phyloP scores from a whole-genome alignment of 2,888 invertebrate genomes.

The Oscheius sp. region DNA sequence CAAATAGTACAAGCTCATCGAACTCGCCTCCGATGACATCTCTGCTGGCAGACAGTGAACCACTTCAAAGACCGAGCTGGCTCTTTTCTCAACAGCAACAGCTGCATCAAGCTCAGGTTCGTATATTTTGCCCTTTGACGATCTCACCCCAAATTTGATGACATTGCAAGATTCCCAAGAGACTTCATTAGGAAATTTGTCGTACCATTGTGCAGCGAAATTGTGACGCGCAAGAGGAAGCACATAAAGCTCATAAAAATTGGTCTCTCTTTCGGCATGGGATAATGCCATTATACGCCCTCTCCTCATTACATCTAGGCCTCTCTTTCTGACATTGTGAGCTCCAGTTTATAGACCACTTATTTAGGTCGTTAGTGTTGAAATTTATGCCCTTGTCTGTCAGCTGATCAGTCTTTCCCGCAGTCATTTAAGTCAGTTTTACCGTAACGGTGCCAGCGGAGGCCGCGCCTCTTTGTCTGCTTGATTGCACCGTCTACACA shows the following conservation, averaged over 20 bases:
- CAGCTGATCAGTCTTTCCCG: constrained; percentile 27
- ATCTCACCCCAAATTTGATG: constrained; percentile 23
- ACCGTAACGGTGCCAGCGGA: constrained; percentile 12
- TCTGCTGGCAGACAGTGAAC: constrained; percentile 3
- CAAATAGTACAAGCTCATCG: constrained; percentile 15
- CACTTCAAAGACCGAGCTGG: constrained; percentile 19
- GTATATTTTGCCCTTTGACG: constrained; percentile 13
- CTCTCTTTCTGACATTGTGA: constrained; percentile 11
- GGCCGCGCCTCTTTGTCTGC: constrained; percentile 17
- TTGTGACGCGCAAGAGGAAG: constrained; percentile 7
- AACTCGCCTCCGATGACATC: constrained; percentile 18
- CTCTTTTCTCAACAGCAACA: constrained; percentile 23
- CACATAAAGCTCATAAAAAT: constrained; percentile 30
- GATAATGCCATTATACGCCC: constrained; percentile 24
- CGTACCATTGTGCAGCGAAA: constrained; percentile 19
- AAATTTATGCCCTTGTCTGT: constrained; percentile 30
- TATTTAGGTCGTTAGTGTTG: constrained; percentile 27
- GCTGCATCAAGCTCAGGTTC: constrained; percentile 16
- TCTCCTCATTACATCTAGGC: constrained; percentile 27
- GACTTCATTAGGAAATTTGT: constrained; percentile 33
- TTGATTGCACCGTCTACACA: constrained; percentile 10
- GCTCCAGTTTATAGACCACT: constrained; percentile 28
- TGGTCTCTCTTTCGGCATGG: constrained; percentile 24
- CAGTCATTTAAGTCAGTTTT: constrained; percentile 28
- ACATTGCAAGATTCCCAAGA: constrained; percentile 3